Evolutionary conservation across 2,797 vertebrate species (phyloP), one percentile per base, ranked within the genome.

Genomic region (Micrastur ruficollis): DNA sequence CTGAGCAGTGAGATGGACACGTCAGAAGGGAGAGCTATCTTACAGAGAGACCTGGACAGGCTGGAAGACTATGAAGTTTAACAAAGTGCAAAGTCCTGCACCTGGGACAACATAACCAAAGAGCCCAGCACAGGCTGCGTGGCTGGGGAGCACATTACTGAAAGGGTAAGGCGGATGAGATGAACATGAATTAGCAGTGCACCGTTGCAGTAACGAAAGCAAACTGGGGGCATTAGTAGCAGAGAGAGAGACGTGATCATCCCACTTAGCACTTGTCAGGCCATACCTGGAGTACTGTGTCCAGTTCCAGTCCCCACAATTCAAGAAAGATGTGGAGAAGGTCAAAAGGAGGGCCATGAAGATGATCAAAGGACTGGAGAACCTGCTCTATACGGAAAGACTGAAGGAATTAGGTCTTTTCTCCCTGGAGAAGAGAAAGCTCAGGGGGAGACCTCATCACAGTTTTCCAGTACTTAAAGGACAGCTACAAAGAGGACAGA

Each of bases 121-220:
- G 47, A 42, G 23, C 58, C 58, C 42, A 71, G 31, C 21, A 49
- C 25, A 70, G 36, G 44, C 17, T 19, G 44, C 27, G 50, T 26
- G 34, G 26, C 81, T 49, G 18, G 29, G 21, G 26, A 73, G 22
- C 18, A 80, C 53, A 31, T 17, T 67, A 34, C 40, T 42, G 46
- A 73, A 91, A 68, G 22, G 22, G 25, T 44, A 18, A 44, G 44
- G 44, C 23, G 26, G 38, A 47, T 1, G 3, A 52, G n/a, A 34
- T 31, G 26, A 73, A 32, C n/a, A 8, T n/a, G n/a, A 46, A 18
- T 72, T 21, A 67, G 47, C 34, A 42, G 44, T 21, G 20, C 15
- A 40, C n/a, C 11, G 12, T 40, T 47, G 20, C 52, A 22, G 10
- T 38, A 52, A 8, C 0, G 1, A 72, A 46, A 17, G n/a, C 11